Evolutionary conservation across 2,888 invertebrate genomes (phyloP), one percentile per base, ranked within the genome.

Genomic region (Chelonus formosanus): DNA sequence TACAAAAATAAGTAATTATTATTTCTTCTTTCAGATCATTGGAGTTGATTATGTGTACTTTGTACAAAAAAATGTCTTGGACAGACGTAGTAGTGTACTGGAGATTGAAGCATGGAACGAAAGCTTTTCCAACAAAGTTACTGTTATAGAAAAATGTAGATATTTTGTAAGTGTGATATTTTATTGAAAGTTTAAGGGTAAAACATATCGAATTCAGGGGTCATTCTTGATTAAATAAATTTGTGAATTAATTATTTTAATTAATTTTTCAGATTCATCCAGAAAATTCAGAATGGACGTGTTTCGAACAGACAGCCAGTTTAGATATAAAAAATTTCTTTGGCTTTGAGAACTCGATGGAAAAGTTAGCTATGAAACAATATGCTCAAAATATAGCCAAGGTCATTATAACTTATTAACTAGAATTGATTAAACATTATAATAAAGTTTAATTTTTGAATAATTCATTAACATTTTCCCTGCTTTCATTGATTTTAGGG

Each of bases 281-380:
- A 0, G 97, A 97, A 79, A 97, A 97, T 84, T 85, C 92, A 0
- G 90, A 93, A 53, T 97, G 97, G 97, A 97, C 97, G 1, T 97
- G 97, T 80, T 97, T 97, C 86, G 97, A 97, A 84, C 97, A 97
- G 85, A 91, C 90, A 63, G 97, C 97, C 32, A 90, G 91, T 74
- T 88, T 97, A 67, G 97, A 97, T 85, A 95, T 97, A 58, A 96
- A 94, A 84, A 96, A 92, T 77, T 97, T 97, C 86, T 96, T 96
- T 85, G 96, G 97, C 0, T 92, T 97, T 78, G 97, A 97, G 86
- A 92, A 90, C 81, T 93, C 95, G 0, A 95, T 97, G 80, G 97
- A 97, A 85, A 97, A 97, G 84, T 89, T 97, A 77, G 95, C 96
- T 57, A 96, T 97, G 91, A 97, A 96, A 80, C 97, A 97, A 80